phyloP scores from a whole-genome alignment of 2,888 invertebrate genomes.

The Eupeodes luniger region DNA sequence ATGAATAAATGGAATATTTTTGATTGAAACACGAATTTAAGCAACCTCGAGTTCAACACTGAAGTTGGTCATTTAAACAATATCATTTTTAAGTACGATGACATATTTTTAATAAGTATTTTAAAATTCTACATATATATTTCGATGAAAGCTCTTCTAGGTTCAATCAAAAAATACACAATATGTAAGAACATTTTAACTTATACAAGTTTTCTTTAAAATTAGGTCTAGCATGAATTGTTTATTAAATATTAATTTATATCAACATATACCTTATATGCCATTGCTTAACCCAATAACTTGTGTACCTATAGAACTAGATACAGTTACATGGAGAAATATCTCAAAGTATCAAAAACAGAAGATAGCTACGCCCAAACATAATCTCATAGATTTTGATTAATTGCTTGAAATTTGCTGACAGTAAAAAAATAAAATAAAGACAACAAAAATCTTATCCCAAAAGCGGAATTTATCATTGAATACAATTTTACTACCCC shows the following conservation, averaged over 20 bases:
- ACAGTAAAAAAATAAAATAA: slow-evolving; percentile 9
- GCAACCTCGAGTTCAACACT: no score
- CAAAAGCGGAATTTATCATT: slow-evolving; percentile 45
- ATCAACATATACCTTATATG: slow-evolving; percentile 1
- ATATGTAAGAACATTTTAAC: no score
- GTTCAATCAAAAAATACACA: no score
- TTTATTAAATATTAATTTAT: background rate
- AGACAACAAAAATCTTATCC: slow-evolving; percentile 11
- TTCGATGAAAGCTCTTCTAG: no score
- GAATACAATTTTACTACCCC: slow-evolving; percentile 37
- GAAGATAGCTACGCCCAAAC: slow-evolving; percentile 33
- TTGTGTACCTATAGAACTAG: background rate
- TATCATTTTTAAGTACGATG: no score
- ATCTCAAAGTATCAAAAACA: slow-evolving; percentile 49
- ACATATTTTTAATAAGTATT: no score
- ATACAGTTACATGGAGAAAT: slow-evolving; percentile 13
- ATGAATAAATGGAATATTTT: no score
- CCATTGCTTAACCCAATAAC: background rate
- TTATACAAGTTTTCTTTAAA: no score
- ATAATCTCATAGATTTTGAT: slow-evolving; percentile 64
- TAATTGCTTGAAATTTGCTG: slow-evolving; percentile 52
- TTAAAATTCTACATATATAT: no score
- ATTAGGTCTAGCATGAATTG: no score
- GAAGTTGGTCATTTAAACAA: no score
- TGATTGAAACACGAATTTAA: no score